phyloP scores from a whole-genome alignment of 2,797 vertebrate genomes.

The Tolypeutes matacus region DNA sequence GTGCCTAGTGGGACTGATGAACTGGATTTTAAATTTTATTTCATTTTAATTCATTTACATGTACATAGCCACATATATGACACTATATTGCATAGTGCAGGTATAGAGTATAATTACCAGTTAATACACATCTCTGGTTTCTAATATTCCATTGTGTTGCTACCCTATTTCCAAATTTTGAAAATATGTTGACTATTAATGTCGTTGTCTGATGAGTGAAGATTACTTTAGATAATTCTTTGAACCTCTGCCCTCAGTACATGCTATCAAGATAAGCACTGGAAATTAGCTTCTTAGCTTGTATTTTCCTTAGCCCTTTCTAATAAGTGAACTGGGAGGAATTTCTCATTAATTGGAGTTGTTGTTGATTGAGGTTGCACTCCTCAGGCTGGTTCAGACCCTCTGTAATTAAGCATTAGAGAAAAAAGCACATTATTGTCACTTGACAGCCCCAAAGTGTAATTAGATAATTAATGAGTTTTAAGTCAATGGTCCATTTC shows the following conservation, averaged over 20 bases:
- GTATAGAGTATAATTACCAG: background rate
- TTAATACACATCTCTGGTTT: slow-evolving; percentile 15
- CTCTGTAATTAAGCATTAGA: background rate
- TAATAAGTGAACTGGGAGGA: background rate
- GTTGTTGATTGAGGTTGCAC: slow-evolving; percentile 28
- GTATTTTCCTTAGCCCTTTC: slow-evolving; percentile 42
- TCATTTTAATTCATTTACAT: background rate
- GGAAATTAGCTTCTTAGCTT: slow-evolving; percentile 44
- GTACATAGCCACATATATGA: background rate
- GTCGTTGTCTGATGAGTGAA: background rate
- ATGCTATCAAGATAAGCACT: background rate
- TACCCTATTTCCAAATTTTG: background rate
- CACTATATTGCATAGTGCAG: background rate
- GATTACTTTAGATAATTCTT: slow-evolving; percentile 20
- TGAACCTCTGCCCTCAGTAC: background rate
- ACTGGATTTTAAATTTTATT: slow-evolving; percentile 19
- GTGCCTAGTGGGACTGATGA: background rate
- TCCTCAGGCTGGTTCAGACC: slow-evolving; percentile 29
- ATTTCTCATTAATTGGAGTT: slow-evolving; percentile 29
- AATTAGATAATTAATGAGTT: background rate
- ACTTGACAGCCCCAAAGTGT: background rate
- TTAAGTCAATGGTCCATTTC: background rate
- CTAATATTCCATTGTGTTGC: background rate
- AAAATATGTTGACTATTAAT: background rate
- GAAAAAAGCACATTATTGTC: background rate